These are phyloP conservation scores for Drosophila albomicans DNA, from an alignment of 1,140 invertebrate species.

Conservation along the genomic window DNA sequence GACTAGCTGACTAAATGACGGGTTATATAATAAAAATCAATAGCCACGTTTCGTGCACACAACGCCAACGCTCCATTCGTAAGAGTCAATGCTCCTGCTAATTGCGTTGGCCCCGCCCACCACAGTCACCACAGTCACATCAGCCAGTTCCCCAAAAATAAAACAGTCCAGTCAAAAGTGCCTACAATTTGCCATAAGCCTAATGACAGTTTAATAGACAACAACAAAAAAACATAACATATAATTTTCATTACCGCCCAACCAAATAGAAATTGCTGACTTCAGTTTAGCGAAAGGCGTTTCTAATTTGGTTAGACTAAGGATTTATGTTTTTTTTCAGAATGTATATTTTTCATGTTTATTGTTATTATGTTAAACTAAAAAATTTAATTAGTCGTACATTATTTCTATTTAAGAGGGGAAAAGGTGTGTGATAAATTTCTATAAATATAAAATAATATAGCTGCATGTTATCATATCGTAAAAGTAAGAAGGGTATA, in stretches of 20 bases:
- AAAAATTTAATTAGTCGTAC: not conserved
- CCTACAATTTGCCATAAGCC: slow-evolving; percentile 33
- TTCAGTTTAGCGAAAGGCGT: not conserved
- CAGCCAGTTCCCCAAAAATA: slow-evolving; percentile 22
- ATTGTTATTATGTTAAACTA: slow-evolving; percentile 8
- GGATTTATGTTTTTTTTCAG: slow-evolving; percentile 1
- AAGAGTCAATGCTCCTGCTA: slow-evolving; percentile 62
- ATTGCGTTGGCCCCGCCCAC: slow-evolving; percentile 30
- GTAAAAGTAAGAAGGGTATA: too few relatives aligned
- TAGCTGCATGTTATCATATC: too few relatives aligned
- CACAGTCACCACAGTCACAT: not conserved
- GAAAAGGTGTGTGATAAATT: too few relatives aligned
- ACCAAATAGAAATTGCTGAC: slow-evolving; percentile 11
- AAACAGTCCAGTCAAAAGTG: slow-evolving; percentile 37
- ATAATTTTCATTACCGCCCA: slow-evolving; percentile 36
- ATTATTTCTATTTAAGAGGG: not conserved
- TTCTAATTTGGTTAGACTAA: not conserved
- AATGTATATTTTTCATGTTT: not conserved
- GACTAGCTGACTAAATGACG: slow-evolving; percentile 34
- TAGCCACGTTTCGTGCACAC: slow-evolving; percentile 43
- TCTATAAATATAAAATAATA: too few relatives aligned
- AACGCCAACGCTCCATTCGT: not conserved
- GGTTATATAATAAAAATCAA: slow-evolving; percentile 67
- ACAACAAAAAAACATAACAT: not conserved
- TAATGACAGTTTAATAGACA: slow-evolving; percentile 49